Percentiles rank a stretch among this genome's conserved stretches.
phyloP scores from a whole-genome alignment of 37 sponge, comb jelly and placozoan genomes.

The Beroe ovata region DNA sequence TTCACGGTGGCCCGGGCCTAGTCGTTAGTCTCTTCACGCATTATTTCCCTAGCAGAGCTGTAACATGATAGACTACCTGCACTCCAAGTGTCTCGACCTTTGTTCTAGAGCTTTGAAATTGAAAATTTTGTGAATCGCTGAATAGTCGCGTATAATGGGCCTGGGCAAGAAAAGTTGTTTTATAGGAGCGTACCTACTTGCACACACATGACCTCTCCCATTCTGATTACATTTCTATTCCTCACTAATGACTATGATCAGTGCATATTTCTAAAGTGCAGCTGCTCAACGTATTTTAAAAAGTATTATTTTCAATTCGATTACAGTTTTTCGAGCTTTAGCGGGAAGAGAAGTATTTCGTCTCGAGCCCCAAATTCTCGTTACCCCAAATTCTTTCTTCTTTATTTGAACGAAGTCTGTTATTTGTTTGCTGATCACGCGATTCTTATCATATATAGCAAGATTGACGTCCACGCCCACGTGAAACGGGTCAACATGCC shows the following conservation, averaged over 20 bases:
- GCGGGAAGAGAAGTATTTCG: too few species aligned
- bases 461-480: constrained; percentile 1
- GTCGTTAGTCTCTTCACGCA: not conserved
- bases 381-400: not conserved
- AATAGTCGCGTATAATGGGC: not conserved
- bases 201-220: too few species aligned
- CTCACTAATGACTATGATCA: not conserved
- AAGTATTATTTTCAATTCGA: not conserved
- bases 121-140: not conserved
- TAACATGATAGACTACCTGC: not conserved
- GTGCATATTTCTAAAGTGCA: not conserved
- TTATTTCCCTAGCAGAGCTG: not conserved
- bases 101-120: not conserved
- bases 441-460: not conserved
- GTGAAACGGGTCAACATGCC: not conserved
- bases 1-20: not conserved
- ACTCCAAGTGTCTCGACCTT: not conserved
- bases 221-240: not conserved
- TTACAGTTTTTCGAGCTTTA: too few species aligned
- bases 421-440: not conserved
- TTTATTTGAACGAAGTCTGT: not conserved
- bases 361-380: too few species aligned
- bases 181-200: too few species aligned
- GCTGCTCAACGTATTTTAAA: not conserved
- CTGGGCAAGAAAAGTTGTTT: too few species aligned